phyloP scores from a whole-genome alignment of 2,797 vertebrate genomes.

The Pseudochirops corinnae region DNA sequence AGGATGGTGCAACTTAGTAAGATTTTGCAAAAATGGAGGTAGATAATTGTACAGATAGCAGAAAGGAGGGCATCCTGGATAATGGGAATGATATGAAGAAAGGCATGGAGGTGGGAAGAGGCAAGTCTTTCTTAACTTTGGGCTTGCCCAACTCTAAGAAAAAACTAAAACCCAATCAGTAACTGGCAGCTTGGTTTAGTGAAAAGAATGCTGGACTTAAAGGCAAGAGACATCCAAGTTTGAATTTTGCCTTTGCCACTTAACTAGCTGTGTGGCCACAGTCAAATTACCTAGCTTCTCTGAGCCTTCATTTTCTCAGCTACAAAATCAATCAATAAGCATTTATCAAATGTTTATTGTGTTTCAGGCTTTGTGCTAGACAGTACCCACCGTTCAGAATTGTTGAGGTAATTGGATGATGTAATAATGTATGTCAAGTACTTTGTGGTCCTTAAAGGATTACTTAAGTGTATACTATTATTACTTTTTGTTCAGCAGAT shows the following conservation, averaged over 20 bases:
- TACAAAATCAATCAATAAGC: background rate
- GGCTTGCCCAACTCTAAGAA: background rate
- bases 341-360: background rate
- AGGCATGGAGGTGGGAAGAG: background rate
- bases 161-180: background rate
- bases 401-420: background rate
- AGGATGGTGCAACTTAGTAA: background rate
- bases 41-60: background rate
- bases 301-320: background rate
- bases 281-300: background rate
- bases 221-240: background rate
- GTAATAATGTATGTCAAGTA: background rate
- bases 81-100: background rate
- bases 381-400: background rate
- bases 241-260: background rate
- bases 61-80: background rate
- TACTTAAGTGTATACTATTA: background rate
- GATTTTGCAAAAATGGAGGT: background rate
- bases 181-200: background rate
- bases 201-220: background rate
- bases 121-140: background rate
- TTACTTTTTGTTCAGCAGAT: background rate
- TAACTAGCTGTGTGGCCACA: background rate
- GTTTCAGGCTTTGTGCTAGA: background rate
- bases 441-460: background rate